These are phyloP conservation scores for Platanista minor DNA, from an alignment of 2,113 vertebrate species.

Conservation along the genomic window DNA sequence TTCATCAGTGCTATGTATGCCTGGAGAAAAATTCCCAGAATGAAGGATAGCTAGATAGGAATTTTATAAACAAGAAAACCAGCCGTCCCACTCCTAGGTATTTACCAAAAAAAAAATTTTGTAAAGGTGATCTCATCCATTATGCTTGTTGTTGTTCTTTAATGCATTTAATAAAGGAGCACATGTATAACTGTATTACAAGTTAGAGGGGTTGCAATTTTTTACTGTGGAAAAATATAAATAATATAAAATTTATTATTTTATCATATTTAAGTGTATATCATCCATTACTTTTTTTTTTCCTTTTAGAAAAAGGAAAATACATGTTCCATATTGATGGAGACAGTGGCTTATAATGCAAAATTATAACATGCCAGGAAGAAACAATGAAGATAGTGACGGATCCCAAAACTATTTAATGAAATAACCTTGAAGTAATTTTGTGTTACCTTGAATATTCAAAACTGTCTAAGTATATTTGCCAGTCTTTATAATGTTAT, in stretches of 20 bases:
- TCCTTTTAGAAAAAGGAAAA: conserved; percentile 18
- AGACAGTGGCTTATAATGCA: neutral
- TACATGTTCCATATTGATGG: neutral
- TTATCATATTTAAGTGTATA: neutral
- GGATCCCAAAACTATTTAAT: neutral
- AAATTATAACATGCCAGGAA: conserved; percentile 28
- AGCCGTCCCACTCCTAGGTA: neutral
- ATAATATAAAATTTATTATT: neutral
- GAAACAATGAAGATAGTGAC: neutral
- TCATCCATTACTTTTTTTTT: neutral
- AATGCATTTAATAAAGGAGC: neutral
- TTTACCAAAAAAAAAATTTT: neutral
- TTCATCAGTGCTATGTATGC: neutral
- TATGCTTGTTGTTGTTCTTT: neutral
- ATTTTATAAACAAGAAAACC: neutral
- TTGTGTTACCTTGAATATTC: neutral
- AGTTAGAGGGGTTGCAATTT: neutral
- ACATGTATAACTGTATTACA: neutral
- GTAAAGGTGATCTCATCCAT: neutral
- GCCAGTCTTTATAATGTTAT: neutral
- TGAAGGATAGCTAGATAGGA: neutral
- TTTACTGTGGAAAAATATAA: conserved; percentile 14
- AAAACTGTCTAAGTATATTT: conserved; percentile 18
- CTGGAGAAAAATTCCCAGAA: neutral
- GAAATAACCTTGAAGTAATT: neutral